A percentile compares a stretch with the other conserved stretches of the same genome.
These are phyloP conservation scores for Thera obeliscata DNA, from an alignment of 2,888 invertebrate species.

Conservation along the genomic window DNA sequence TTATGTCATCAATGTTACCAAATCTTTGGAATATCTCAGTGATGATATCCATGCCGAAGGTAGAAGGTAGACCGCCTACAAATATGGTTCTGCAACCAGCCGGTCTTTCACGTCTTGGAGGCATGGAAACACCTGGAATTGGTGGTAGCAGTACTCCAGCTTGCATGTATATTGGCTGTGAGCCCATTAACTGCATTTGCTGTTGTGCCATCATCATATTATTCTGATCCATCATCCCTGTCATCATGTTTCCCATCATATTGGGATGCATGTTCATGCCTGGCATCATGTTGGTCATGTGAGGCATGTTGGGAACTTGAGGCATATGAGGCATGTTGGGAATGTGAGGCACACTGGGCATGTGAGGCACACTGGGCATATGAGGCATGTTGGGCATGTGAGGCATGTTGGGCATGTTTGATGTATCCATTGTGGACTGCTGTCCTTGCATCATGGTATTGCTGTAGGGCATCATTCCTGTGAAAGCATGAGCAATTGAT, in stretches of 20 bases:
- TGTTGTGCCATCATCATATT: slow-evolving; percentile 75
- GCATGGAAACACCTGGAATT: slow-evolving; percentile 86
- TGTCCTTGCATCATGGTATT: slow-evolving; percentile 49
- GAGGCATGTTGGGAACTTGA: slow-evolving; percentile 43
- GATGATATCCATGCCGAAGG: slow-evolving; percentile 91
- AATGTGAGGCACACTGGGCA: slow-evolving; percentile 39
- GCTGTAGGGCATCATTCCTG: slow-evolving; percentile 53
- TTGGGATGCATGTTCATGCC: slow-evolving; percentile 66
- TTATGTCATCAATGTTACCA: slow-evolving; percentile 76
- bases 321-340: slow-evolving; percentile 29
- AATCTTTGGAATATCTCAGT: slow-evolving; percentile 94
- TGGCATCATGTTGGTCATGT: slow-evolving; percentile 47
- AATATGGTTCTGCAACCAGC: slow-evolving; percentile 94
- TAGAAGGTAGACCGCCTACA: slow-evolving; percentile 95
- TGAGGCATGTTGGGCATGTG: slow-evolving; percentile 40
- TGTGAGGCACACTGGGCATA: slow-evolving; percentile 68
- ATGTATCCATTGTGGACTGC: slow-evolving; percentile 49
- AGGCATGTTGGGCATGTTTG: slow-evolving; percentile 44
- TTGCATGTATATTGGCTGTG: slow-evolving; percentile 82
- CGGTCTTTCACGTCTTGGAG: slow-evolving; percentile 32
- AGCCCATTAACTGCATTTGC: slow-evolving; percentile 49
- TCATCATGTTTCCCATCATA: slow-evolving; percentile 47
- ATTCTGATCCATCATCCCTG: slow-evolving; percentile 83
- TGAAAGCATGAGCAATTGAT: neutral
- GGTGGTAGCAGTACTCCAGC: slow-evolving; percentile 93